Conservation (phyloP, 2,113 vertebrate species). For the Microcebus murinus region DNA sequence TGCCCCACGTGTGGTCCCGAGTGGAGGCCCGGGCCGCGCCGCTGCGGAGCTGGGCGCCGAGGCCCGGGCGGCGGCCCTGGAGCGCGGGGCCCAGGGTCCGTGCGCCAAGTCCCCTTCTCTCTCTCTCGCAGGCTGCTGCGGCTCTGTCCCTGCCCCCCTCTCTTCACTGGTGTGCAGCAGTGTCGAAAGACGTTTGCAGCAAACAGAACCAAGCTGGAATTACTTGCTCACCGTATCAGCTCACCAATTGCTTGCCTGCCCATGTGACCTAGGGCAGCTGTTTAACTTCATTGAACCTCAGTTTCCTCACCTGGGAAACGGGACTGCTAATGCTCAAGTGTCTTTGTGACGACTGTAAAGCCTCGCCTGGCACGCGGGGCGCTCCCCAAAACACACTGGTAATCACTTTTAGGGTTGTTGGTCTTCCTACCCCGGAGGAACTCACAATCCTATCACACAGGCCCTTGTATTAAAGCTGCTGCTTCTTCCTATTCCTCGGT, state of each 20-base stretch:
- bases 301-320: not conserved
- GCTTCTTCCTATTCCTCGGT: not conserved
- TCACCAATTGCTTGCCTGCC: not conserved
- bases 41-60: no score
- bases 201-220: not conserved
- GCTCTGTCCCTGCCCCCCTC: not conserved
- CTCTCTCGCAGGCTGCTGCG: not conserved
- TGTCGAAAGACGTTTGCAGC: not conserved
- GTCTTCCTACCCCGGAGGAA: not conserved
- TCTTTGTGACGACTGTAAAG: not conserved
- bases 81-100: no score
- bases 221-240: not conserved
- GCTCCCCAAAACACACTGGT: not conserved
- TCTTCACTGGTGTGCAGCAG: not conserved
- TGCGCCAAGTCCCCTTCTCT: not conserved
- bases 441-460: not conserved
- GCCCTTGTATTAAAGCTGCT: not conserved
- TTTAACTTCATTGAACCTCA: not conserved
- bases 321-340: not conserved
- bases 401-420: not conserved
- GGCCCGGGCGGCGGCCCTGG: no score
- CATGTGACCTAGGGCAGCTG: not conserved
- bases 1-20: not conserved
- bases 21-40: accelerated
- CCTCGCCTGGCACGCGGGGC: not conserved